Conservation (phyloP, 2,797 vertebrate genomes). For the Hapalemur alaotrensis region DNA sequence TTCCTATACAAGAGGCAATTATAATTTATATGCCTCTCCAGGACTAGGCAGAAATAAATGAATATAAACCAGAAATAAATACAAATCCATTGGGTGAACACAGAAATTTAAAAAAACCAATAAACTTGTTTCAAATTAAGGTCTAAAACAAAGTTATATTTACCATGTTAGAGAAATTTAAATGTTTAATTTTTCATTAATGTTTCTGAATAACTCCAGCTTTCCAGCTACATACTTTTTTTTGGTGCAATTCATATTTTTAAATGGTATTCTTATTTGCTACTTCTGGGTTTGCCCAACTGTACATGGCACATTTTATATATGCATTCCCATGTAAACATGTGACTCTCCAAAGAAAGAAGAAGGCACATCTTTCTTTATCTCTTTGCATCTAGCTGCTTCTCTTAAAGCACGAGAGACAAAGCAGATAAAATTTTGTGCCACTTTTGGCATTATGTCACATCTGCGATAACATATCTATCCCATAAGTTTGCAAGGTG, state of each 20-base stretch:
- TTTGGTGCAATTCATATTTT: background rate
- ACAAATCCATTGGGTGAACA: background rate
- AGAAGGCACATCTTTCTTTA: background rate
- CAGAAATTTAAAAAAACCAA: background rate
- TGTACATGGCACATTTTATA: background rate
- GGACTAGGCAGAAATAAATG: background rate
- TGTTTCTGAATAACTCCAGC: slow-evolving; percentile 4
- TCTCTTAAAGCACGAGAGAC: background rate
- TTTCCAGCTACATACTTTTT: background rate
- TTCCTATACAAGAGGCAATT: background rate
- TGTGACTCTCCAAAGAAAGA: background rate
- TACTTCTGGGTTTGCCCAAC: background rate
- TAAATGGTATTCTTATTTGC: background rate
- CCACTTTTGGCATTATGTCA: background rate
- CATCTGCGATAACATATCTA: background rate
- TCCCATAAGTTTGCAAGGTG: background rate
- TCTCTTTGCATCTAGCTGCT: background rate
- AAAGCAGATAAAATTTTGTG: background rate
- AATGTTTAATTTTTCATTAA: slow-evolving; percentile 37
- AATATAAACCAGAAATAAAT: slow-evolving; percentile 35
- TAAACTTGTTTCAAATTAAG: background rate
- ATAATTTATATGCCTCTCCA: slow-evolving; percentile 12
- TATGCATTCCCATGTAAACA: background rate
- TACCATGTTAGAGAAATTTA: background rate
- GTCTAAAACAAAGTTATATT: slow-evolving; percentile 26